Base-by-base conservation (phyloP, 2,888 invertebrate species). In the Aporophyla lueneburgensis region DNA sequence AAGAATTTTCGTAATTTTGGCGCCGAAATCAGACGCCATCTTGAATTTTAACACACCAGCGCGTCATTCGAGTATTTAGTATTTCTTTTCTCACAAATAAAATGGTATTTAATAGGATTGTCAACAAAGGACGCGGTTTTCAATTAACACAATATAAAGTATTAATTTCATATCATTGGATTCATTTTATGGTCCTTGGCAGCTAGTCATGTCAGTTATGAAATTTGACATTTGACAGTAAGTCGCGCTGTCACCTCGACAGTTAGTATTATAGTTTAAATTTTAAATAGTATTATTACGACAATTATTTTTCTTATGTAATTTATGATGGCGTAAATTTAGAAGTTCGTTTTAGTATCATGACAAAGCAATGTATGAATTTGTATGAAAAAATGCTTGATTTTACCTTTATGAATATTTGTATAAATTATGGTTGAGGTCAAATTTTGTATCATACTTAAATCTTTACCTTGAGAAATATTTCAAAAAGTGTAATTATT, bases 281-380 rank as follows among this genome's bases (percentile, higher is more conserved):
- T 89, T 86, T 86, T 87, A 86, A 83, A 84, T 89, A 89, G 84
- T 90, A 89, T 89, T 89, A 88, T 82, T 83, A 86, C 82, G 86
- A 82, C 82, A 79, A 83, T 94, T 92, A 91, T 83, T 86, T 88
- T 92, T 92, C 86, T 92, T 92, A 91, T 93, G 92, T 93, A 91
- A 87, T 90, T 85, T 96, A 96, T 96, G 96, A 96, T 96, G 96
- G 96, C 96, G 96, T 96, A 94, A 92, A 94, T 69, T 95, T 94
- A 95, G 95, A 94, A 95, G 95, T 95, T 95, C 94, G 91, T 93
- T 93, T 92, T 93, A 94, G 93, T 92, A 94, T 93, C 96, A 96
- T 96, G 96, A 96, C 96, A 96, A 95, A 94, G 93, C 93, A 92
- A 91, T 93, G 94, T 92, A 93, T 94, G 94, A 89, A 85, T 91